phyloP scores from a whole-genome alignment of 2,888 invertebrate genomes.

The Apoderus coryli region DNA sequence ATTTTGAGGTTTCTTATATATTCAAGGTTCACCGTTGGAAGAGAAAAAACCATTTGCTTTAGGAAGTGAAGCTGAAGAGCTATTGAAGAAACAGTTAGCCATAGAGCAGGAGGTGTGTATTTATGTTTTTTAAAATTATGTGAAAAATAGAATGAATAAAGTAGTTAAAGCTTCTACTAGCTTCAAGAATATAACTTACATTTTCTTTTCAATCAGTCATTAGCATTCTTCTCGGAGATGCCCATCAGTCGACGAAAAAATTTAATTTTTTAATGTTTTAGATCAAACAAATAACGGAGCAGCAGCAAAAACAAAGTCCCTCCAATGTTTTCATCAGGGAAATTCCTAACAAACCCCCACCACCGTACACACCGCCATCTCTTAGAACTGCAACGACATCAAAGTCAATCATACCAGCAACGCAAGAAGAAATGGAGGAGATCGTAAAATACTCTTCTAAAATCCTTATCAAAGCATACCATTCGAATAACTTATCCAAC shows the following conservation, averaged over 20 bases:
- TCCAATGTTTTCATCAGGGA: constrained; percentile 45
- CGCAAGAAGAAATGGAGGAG: constrained; percentile 33
- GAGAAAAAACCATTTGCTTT: constrained; percentile 20
- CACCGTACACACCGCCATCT: constrained; percentile 54
- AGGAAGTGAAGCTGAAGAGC: constrained; percentile 43
- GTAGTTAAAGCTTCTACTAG: neutral
- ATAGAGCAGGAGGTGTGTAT: constrained; percentile 44
- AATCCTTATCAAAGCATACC: constrained; percentile 33
- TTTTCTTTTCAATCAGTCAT: neutral
- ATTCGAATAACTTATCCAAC: constrained; percentile 23
- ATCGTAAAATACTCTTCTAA: constrained; percentile 34
- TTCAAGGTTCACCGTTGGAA: constrained; percentile 20
- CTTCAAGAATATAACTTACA: neutral
- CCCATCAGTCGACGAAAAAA: too few relatives aligned
- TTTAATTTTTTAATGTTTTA: constrained; percentile 21
- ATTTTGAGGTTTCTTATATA: too few relatives aligned
- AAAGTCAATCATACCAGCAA: constrained; percentile 30
- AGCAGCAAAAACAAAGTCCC: constrained; percentile 37
- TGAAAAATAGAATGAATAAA: constrained; percentile 4
- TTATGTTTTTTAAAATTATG: constrained; percentile 5
- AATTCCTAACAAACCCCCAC: constrained; percentile 62
- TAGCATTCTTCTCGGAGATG: too few relatives aligned
- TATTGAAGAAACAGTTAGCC: constrained; percentile 45
- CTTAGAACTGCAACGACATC: constrained; percentile 23
- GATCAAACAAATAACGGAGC: constrained; percentile 41